Conservation (phyloP, 1,140 invertebrate species). For the Nixonia krombeini region DNA sequence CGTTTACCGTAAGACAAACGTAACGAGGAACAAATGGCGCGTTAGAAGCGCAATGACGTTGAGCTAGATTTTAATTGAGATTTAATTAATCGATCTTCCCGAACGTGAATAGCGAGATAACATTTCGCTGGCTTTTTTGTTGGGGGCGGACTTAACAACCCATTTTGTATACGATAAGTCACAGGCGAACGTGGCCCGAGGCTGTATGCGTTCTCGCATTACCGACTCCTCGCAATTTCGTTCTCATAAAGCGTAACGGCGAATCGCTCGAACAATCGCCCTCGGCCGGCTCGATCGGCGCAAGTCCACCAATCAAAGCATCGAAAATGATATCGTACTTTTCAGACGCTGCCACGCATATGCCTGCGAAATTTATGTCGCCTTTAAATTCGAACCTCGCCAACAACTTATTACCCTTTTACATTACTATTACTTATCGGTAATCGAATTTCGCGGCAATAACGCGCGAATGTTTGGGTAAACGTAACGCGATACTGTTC, state of each 20-base stretch:
- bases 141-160: no score
- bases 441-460: neutral
- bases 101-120: no score
- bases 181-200: constrained; percentile 47
- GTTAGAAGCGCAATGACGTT: no score
- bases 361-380: constrained; percentile 33
- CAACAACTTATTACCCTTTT: constrained; percentile 6
- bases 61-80: no score
- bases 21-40: no score
- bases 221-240: constrained; percentile 60
- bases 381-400: constrained; percentile 3
- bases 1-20: no score
- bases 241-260: constrained; percentile 55
- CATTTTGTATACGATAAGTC: constrained; percentile 59
- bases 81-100: no score
- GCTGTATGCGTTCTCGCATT: constrained; percentile 63
- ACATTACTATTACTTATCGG: neutral
- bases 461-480: neutral
- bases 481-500: no score
- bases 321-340: constrained; percentile 36
- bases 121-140: no score
- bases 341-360: no score
- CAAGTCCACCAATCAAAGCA: constrained; percentile 42
- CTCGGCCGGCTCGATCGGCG: constrained; percentile 31
- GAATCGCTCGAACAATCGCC: constrained; percentile 43